These are phyloP conservation scores for Xanthorhoe designata DNA, from an alignment of 2,888 invertebrate genomes.

Conservation along the genomic window DNA sequence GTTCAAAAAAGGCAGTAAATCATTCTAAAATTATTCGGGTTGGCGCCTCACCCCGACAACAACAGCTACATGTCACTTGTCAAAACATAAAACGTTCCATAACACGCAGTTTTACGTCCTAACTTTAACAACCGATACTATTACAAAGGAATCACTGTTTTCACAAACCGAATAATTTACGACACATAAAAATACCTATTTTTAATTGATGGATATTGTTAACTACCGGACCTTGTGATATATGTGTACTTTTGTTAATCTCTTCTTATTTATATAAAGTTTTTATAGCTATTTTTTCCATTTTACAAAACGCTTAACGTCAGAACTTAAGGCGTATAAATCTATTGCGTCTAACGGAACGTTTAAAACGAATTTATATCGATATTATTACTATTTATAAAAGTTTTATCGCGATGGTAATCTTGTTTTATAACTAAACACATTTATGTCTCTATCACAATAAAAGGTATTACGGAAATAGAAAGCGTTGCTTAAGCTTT, in stretches of 20 bases:
- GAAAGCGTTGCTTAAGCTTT: constrained; percentile 16
- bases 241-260: constrained; percentile 47
- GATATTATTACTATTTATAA: constrained; percentile 40
- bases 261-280: constrained; percentile 45
- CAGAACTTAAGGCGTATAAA: constrained; percentile 44
- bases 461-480: constrained; percentile 24
- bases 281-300: constrained; percentile 44
- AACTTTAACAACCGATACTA: constrained; percentile 80
- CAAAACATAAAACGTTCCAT: constrained; percentile 50
- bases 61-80: constrained; percentile 52
- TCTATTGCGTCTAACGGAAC: constrained; percentile 41
- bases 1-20: constrained; percentile 64
- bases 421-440: constrained; percentile 34
- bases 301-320: constrained; percentile 40
- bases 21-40: constrained; percentile 74
- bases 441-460: constrained; percentile 32
- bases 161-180: constrained; percentile 78
- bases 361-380: constrained; percentile 42
- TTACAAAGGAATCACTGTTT: constrained; percentile 84
- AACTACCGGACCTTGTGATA: constrained; percentile 69
- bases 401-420: constrained; percentile 35
- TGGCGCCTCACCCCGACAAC: constrained; percentile 53
- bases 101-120: constrained; percentile 69
- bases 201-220: constrained; percentile 55
- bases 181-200: constrained; percentile 55